Conservation (phyloP, 2,797 vertebrate genomes). For the Melanogrammus aeglefinus region DNA sequence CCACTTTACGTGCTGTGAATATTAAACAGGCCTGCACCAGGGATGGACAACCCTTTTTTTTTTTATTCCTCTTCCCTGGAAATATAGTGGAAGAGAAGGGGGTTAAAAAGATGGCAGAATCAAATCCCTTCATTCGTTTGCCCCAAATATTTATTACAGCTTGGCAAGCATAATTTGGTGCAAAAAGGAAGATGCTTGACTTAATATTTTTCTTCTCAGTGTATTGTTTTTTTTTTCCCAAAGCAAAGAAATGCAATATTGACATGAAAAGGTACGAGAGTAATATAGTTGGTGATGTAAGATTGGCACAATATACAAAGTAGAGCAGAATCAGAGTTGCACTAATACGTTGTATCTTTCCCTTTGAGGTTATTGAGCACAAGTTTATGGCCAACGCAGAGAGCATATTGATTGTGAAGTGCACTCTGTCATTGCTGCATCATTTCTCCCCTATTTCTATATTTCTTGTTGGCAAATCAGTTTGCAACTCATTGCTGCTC, state of each 20-base stretch:
- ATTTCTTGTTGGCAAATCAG: not conserved
- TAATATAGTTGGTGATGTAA: conserved; percentile 18
- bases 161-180: conserved; percentile 31
- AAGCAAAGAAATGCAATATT: not conserved
- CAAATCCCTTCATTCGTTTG: conserved; percentile 47
- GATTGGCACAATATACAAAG: conserved; percentile 14
- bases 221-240: not conserved
- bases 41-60: conserved; percentile 52
- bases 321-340: not conserved
- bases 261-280: conserved; percentile 29
- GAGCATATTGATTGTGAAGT: not conserved
- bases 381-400: not conserved
- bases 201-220: conserved; percentile 16
- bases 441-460: not conserved
- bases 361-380: not conserved
- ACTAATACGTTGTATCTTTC: not conserved
- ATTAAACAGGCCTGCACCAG: conserved; percentile 70
- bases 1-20: conserved; percentile 89
- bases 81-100: conserved; percentile 42
- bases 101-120: conserved; percentile 30
- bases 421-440: not conserved
- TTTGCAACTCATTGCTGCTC: not conserved
- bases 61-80: conserved; percentile 48
- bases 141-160: conserved; percentile 32
- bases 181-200: conserved; percentile 28